Evolutionary conservation across 2,888 invertebrate species (phyloP).

Genomic region (Julus scanicus): DNA sequence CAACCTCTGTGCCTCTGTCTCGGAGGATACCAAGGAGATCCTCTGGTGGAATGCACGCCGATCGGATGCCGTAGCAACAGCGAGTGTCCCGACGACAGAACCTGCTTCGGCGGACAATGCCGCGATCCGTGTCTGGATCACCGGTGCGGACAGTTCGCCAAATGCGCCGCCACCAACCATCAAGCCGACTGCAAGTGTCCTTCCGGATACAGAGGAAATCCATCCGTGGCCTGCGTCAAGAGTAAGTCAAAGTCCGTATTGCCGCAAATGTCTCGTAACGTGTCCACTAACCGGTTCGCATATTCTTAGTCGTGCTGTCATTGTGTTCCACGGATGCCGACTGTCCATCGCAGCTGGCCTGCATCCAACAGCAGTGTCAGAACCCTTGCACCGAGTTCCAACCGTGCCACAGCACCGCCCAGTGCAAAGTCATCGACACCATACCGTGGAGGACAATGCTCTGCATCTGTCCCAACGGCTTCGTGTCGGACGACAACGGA

Average conservation of each 20-base stretch:
- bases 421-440: constrained; percentile 86
- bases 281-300: too few species aligned
- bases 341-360: constrained; percentile 77
- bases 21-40: constrained; percentile 65
- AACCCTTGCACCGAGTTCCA: constrained; percentile 77
- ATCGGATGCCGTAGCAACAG: constrained; percentile 81
- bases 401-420: constrained; percentile 69
- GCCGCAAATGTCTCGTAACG: too few species aligned
- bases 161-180: constrained; percentile 60
- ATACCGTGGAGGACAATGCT: constrained; percentile 88
- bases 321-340: constrained; percentile 66
- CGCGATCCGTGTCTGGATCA: constrained; percentile 60
- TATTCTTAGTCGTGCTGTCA: constrained; percentile 49
- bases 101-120: constrained; percentile 58
- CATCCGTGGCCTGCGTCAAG: constrained; percentile 57
- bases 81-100: constrained; percentile 72
- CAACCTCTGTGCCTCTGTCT: constrained; percentile 82
- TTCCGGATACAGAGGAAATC: constrained; percentile 60
- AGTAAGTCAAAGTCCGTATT: too few species aligned
- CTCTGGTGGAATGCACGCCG: constrained; percentile 64
- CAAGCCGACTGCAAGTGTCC: constrained; percentile 60
- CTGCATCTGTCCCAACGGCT: constrained; percentile 85
- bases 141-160: constrained; percentile 68
- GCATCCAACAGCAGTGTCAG: constrained; percentile 80
- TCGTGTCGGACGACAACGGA: constrained; percentile 82